Base-by-base conservation (phyloP, 2,113 vertebrate species). In the Burhinus bistriatus region DNA sequence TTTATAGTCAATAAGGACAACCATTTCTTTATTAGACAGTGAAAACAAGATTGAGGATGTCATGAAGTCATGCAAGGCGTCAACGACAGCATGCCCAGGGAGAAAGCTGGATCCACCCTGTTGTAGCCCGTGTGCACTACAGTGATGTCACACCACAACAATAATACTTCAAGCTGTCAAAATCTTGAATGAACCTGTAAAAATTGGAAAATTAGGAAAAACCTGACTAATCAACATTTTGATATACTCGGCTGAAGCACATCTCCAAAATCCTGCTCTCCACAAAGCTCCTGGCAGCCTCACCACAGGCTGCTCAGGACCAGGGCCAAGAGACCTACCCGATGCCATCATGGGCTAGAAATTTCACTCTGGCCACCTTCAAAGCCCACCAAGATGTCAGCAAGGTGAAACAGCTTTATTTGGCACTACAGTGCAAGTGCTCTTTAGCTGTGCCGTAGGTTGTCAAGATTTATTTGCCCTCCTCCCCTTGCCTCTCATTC, bases 211-310 rank as follows among this genome's bases (percentile, higher is more conserved):
- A 64, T 1, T 2, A 5, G 6, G 55, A 21, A 89, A 77, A 71
- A 25, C 1, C 29, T 2, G 4, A 32, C 64, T 51, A 34, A 93
- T 54, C 17, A 49, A 57, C 12, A 36, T 69, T 71, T 38, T 58
- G 40, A 75, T 32, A 70, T 4, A 10, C 15, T 70, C n/a, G 75
- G 79, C 20, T 58, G 38, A 96, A 93, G 59, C 36, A 45, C 0
- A 0, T 47, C 72, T 91, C 57, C 0, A 0, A 82, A 87, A 75
- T 8, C 19, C 30, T 0, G 0, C 49, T 79, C 40, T 78, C 55
- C 21, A 29, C 62, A 44, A 89, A 89, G 54, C 23, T 49, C 38
- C 22, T 80, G 68, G 59, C 54, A 93, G 62, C 38, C 62, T 34
- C 30, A 72, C 19, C 1, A 2, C 42, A 66, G 58, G 58, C 40